phyloP scores from a whole-genome alignment of 1,140 invertebrate genomes.

The Coelopa frigida region DNA sequence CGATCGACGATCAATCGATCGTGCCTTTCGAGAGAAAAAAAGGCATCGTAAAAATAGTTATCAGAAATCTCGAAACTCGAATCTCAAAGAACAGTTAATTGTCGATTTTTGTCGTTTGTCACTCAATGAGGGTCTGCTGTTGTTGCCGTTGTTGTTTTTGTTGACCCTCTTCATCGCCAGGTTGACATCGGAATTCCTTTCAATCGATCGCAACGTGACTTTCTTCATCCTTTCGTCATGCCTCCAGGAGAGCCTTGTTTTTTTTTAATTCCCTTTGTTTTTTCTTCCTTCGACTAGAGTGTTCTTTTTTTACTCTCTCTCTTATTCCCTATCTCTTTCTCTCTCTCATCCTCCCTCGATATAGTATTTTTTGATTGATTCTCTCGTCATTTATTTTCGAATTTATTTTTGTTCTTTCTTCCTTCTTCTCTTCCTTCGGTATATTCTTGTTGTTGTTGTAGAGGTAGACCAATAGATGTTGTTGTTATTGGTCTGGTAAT shows the following conservation, averaged over 20 bases:
- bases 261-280: neutral
- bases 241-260: too few relatives aligned
- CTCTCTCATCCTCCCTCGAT: neutral
- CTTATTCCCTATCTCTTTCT: too few relatives aligned
- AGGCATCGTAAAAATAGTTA: too few relatives aligned
- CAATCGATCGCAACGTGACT: constrained; percentile 4
- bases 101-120: too few relatives aligned
- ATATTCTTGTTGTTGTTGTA: constrained; percentile 3
- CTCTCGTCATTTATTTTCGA: neutral
- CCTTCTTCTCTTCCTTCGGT: constrained; percentile 1
- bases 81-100: too few relatives aligned
- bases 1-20: too few relatives aligned
- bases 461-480: neutral
- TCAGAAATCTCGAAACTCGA: too few relatives aligned
- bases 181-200: constrained; percentile 8
- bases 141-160: too few relatives aligned
- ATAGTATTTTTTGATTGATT: neutral
- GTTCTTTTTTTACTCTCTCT: neutral
- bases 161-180: neutral
- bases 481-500: neutral
- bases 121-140: too few relatives aligned
- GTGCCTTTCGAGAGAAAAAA: too few relatives aligned
- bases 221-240: neutral
- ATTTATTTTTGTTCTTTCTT: neutral
- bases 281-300: neutral